These are phyloP conservation scores for Vipera latastei DNA, from an alignment of 2,797 vertebrate genomes.

Conservation along the genomic window DNA sequence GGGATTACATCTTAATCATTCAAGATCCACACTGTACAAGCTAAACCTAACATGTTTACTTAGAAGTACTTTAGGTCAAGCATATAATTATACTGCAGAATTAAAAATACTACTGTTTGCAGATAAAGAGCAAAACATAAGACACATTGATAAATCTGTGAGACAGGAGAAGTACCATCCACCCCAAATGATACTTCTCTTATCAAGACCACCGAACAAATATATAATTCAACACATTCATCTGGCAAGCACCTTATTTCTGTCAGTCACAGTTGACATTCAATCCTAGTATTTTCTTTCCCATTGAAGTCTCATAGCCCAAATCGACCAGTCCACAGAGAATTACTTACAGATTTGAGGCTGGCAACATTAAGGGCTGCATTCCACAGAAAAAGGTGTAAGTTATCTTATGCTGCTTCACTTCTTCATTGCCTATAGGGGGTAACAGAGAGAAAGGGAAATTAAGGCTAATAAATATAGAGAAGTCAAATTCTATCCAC, in stretches of 20 bases:
- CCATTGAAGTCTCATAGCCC: neutral
- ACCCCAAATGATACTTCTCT: conserved; percentile 15
- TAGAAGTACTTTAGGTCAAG: neutral
- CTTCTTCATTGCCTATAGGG: neutral
- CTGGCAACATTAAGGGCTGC: neutral
- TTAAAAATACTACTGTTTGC: neutral
- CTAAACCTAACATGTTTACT: neutral
- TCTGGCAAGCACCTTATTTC: conserved; percentile 16
- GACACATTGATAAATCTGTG: neutral
- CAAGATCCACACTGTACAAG: neutral
- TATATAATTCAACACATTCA: conserved; percentile 37
- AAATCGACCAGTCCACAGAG: conserved; percentile 16
- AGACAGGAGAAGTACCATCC: conserved; percentile 5
- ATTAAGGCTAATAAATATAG: neutral
- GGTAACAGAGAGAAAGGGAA: neutral
- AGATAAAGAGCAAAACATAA: neutral
- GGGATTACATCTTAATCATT: neutral
- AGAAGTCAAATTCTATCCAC: neutral
- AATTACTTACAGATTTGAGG: conserved; percentile 10
- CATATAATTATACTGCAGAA: neutral
- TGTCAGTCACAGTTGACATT: conserved; percentile 1
- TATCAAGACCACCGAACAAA: conserved; percentile 23
- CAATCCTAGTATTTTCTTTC: neutral
- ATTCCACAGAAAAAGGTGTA: neutral
- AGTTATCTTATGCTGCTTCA: neutral